phyloP scores from a whole-genome alignment of 2,797 vertebrate species.

The Argentina silus region DNA sequence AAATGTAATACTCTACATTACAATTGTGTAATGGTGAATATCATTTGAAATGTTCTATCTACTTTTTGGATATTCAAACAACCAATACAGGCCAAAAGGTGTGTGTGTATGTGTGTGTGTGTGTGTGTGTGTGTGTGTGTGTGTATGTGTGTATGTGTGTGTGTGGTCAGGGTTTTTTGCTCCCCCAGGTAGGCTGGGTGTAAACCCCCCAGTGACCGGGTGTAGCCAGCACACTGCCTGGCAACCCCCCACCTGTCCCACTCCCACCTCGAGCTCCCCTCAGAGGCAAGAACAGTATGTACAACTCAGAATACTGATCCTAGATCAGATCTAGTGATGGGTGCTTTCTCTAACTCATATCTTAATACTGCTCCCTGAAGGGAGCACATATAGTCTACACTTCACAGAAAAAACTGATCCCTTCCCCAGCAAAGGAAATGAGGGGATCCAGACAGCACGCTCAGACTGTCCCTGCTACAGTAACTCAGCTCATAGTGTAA shows the following conservation, averaged over 20 bases:
- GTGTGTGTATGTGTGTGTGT: no score
- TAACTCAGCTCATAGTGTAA: neutral
- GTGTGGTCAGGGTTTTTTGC: neutral
- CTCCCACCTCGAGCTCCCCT: neutral
- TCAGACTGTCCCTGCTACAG: constrained; percentile 4
- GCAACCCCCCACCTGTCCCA: neutral
- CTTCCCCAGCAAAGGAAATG: neutral
- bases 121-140: neutral
- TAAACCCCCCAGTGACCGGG: neutral
- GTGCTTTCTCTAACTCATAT: neutral
- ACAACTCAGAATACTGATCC: constrained; percentile 18
- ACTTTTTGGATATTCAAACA: constrained; percentile 17
- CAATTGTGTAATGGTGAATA: constrained; percentile 43
- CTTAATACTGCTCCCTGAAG: constrained; percentile 17
- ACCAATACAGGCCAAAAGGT: neutral
- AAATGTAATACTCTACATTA: constrained; percentile 60
- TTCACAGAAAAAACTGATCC: neutral
- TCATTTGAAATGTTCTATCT: constrained; percentile 13
- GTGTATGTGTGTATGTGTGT: neutral
- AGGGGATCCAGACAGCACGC: neutral
- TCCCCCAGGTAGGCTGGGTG: neutral
- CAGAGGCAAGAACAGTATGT: constrained; percentile 1
- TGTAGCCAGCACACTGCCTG: constrained; percentile 4
- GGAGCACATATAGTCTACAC: neutral
- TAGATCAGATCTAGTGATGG: constrained; percentile 15